phyloP scores from a whole-genome alignment of 2,797 vertebrate genomes.

The Pelodytes ibericus region DNA sequence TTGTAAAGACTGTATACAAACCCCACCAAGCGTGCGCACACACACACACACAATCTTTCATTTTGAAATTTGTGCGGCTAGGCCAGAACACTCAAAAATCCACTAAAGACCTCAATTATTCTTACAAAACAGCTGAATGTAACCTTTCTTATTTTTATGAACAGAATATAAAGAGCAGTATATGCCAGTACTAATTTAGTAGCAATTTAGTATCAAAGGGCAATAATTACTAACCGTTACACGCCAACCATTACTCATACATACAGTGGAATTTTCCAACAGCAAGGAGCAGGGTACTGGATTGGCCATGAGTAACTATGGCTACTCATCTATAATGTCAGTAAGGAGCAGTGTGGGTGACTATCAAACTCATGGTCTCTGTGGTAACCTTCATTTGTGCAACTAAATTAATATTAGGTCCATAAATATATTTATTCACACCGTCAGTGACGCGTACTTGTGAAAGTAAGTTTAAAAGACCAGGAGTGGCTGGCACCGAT shows the following conservation, averaged over 20 bases:
- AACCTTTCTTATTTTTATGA: background rate
- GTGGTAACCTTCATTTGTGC: conserved; percentile 46
- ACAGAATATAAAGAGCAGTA: conserved; percentile 9
- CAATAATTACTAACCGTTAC: conserved; percentile 41
- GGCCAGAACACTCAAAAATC: background rate
- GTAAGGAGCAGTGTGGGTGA: conserved; percentile 48
- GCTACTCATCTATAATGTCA: conserved; percentile 52
- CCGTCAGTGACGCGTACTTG: background rate
- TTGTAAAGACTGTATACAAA: too few relatives aligned
- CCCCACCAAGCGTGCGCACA: too few relatives aligned
- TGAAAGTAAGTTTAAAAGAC: background rate
- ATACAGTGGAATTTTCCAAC: conserved; percentile 44
- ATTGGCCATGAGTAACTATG: conserved; percentile 47
- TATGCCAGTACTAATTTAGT: background rate
- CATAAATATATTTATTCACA: conserved; percentile 24
- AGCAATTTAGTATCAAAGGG: conserved; percentile 44
- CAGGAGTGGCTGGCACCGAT: too few relatives aligned
- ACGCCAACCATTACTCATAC: conserved; percentile 48
- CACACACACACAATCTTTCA: too few relatives aligned
- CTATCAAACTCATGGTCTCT: conserved; percentile 37
- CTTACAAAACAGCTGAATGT: background rate
- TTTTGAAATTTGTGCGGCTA: too few relatives aligned
- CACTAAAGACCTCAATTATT: background rate
- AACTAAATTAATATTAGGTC: conserved; percentile 44
- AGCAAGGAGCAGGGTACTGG: conserved; percentile 3